Percentiles rank a stretch among this genome's conserved stretches.
phyloP scores from a whole-genome alignment of 2,797 vertebrate genomes.

The Ammospiza maritima region DNA sequence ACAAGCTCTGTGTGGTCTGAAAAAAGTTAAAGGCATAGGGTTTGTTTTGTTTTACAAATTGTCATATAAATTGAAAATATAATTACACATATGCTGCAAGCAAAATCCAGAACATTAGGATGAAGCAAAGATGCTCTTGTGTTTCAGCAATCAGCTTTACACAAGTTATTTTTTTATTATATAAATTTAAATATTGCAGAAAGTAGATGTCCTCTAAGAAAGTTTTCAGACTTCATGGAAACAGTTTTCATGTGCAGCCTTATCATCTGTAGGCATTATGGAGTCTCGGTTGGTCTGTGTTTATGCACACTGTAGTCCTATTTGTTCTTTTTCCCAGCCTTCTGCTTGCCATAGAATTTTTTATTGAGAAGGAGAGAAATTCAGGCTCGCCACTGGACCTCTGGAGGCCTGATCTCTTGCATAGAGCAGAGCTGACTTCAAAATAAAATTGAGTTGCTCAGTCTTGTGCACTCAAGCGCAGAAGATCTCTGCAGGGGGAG shows the following conservation, averaged over 20 bases:
- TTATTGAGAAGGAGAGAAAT: not conserved
- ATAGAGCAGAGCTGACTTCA: not conserved
- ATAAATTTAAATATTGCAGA: not conserved
- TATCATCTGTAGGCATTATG: not conserved
- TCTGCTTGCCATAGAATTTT: not conserved
- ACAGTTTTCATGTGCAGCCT: not conserved
- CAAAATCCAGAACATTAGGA: not conserved
- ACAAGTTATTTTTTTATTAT: not conserved
- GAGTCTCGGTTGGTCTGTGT: not conserved
- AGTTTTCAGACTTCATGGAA: not conserved
- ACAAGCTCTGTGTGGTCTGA: not conserved
- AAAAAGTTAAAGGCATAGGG: not conserved
- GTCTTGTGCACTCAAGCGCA: not conserved
- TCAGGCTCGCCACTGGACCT: fast-evolving
- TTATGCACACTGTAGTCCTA: not conserved
- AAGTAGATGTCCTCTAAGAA: not conserved
- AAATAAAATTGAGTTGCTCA: not conserved
- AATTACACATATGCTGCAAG: not conserved
- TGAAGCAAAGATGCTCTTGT: not conserved
- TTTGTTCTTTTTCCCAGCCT: not conserved
- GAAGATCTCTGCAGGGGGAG: not conserved
- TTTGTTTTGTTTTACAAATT: not conserved
- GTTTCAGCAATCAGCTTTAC: not conserved
- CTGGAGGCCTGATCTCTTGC: not conserved
- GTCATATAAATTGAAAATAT: not conserved